These are phyloP conservation scores for Eciton burchellii DNA, from an alignment of 1,140 invertebrate genomes.

Conservation along the genomic window DNA sequence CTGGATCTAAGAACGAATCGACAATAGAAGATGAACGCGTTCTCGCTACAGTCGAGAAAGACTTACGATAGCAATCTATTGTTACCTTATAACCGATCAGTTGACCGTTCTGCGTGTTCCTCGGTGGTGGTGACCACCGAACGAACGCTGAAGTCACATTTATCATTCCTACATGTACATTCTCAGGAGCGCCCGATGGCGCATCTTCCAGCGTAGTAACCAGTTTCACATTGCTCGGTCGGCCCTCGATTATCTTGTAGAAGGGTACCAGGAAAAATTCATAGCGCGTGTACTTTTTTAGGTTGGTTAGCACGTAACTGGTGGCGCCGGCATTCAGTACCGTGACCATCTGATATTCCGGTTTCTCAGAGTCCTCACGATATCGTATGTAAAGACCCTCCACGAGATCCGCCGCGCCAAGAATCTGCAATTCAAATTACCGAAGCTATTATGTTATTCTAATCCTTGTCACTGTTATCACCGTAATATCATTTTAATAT, in stretches of 20 bases:
- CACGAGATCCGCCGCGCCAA: slow-evolving; percentile 87
- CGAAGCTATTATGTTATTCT: slow-evolving; percentile 34
- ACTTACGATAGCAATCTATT: neutral
- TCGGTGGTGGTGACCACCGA: slow-evolving; percentile 92
- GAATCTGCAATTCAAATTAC: slow-evolving; percentile 81
- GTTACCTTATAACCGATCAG: slow-evolving; percentile 93
- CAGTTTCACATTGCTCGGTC: slow-evolving; percentile 91
- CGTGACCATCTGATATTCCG: slow-evolving; percentile 90
- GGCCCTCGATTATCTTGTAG: slow-evolving; percentile 93
- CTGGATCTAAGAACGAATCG: slow-evolving; percentile 86
- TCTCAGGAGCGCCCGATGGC: slow-evolving; percentile 91
- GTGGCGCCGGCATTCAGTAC: slow-evolving; percentile 89
- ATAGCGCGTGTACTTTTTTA: slow-evolving; percentile 94
- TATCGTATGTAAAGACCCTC: slow-evolving; percentile 98
- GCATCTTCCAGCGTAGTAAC: slow-evolving; percentile 91
- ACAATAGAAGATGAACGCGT: neutral
- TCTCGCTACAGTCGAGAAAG: neutral
- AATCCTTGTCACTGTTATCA: slow-evolving; percentile 31
- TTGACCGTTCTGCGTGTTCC: slow-evolving; percentile 92
- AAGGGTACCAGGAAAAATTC: slow-evolving; percentile 96
- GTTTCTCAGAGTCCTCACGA: slow-evolving; percentile 90
- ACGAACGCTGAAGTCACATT: slow-evolving; percentile 92
- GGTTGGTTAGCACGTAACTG: slow-evolving; percentile 89
- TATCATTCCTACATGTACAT: slow-evolving; percentile 93
- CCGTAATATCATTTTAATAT: slow-evolving; percentile 18